A percentile compares a stretch with the other conserved stretches of the same genome.
Evolutionary conservation across 2,113 vertebrate species (phyloP).

Genomic region (Copsychus sechellarum): DNA sequence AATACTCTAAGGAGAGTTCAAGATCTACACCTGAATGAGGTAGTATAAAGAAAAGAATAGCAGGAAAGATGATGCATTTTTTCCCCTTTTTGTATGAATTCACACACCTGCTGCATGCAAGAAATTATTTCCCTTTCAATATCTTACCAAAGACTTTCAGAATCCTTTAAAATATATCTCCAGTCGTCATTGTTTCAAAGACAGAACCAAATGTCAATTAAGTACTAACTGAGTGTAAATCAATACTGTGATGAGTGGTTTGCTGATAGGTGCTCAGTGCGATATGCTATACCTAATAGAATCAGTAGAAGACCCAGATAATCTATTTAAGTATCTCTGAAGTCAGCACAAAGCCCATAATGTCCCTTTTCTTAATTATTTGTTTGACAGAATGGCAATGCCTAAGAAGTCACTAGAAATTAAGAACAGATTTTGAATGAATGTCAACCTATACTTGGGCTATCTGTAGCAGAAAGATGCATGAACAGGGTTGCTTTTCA

Average conservation of each 20-base stretch:
- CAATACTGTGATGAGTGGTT: constrained; percentile 16
- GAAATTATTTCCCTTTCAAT: neutral
- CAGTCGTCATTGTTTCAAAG: neutral
- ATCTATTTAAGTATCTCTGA: neutral
- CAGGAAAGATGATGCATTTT: neutral
- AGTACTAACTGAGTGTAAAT: constrained; percentile 1
- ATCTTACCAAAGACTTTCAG: neutral
- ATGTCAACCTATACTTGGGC: neutral
- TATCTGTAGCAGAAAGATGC: neutral
- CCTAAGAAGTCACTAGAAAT: neutral
- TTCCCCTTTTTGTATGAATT: neutral
- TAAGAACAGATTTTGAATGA: neutral
- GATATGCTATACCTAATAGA: neutral
- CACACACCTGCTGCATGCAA: neutral
- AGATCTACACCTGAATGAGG: neutral
- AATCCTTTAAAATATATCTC: neutral
- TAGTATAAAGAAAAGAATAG: neutral
- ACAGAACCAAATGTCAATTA: neutral
- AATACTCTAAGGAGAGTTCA: neutral
- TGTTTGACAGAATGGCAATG: neutral
- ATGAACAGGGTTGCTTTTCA: neutral
- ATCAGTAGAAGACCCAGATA: neutral
- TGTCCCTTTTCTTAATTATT: neutral
- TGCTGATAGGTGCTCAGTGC: neutral
- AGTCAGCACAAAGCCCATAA: neutral